Base-by-base conservation (phyloP, 2,888 invertebrate genomes). In the Scaptomyza cyrtandrae region DNA sequence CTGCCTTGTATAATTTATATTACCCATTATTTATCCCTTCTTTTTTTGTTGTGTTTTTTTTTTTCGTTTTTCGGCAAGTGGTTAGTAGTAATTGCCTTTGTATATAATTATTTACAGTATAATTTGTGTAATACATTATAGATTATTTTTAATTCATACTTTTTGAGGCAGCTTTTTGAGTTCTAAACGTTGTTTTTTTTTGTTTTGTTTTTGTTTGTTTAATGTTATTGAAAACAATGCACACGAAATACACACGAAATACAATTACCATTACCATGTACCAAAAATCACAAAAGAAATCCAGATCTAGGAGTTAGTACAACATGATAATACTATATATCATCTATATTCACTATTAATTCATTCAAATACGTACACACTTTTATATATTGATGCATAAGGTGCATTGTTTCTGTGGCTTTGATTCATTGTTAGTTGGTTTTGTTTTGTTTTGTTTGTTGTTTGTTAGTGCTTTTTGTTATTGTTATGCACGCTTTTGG, bases 151-250 rank as follows among this genome's bases (percentile, higher is more conserved):
- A 53, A 59, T 60, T 55, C 39, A 64, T 66, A 59, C 35, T 66
- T 71, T 63, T 77, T 73, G 76, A 77, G 78, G 78, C 76, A 77
- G 76, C 76, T 77, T 78, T 46, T 67, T 74, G 69, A 78, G 70
- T 78, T 76, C 75, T 66, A 70, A 63, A 77, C 54, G 44, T 67
- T 75, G 39, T 63, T 57, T 56, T 59, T 59, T 24, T 16, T 31
- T n/a, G 35, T 9, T 37, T 45, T 49, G 37, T 46, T 46, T 11
- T 48, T 48, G 11, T 59, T 33, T 29, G 13, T 37, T 19, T 49
- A 50, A 50, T 57, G 19, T 49, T 37, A 45, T 35, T 50, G 64
- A 63, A 39, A 50, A 37, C 35, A 54, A 33, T 35, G 53, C 54
- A 33, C 11, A 61, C 39, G 10, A 33, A 14, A 52, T 31, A 31